phyloP scores from a whole-genome alignment of 2,113 vertebrate genomes.

The Dromaius novaehollandiae region DNA sequence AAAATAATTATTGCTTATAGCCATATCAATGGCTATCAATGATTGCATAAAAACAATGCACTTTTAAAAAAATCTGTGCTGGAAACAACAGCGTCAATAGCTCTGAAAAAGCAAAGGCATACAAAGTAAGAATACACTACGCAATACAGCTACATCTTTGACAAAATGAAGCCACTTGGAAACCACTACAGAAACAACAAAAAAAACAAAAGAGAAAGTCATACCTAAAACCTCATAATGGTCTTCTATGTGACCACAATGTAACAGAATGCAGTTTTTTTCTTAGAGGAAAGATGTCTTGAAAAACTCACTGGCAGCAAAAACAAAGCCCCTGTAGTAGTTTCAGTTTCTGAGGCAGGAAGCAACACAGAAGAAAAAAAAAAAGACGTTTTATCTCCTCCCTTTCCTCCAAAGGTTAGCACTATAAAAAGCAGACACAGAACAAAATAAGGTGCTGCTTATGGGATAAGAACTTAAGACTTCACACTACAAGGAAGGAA shows the following conservation, averaged over 20 bases:
- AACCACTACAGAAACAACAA: neutral
- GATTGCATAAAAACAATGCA: neutral
- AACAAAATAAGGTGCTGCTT: neutral
- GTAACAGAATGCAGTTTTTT: neutral
- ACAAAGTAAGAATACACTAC: neutral
- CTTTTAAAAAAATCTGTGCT: neutral
- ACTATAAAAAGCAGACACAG: neutral
- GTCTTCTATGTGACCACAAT: neutral
- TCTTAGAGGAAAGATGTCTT: neutral
- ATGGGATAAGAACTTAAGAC: accelerated
- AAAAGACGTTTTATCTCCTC: neutral
- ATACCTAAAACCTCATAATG: accelerated
- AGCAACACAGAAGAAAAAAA: neutral
- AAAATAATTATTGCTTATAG: neutral
- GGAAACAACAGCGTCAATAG: neutral
- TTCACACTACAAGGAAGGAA: neutral
- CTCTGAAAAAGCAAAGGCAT: neutral
- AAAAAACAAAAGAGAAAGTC: neutral
- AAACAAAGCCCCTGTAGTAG: neutral
- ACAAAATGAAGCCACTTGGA: neutral
- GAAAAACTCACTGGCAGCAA: neutral
- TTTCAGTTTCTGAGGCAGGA: neutral
- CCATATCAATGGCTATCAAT: accelerated
- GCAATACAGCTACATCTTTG: neutral
- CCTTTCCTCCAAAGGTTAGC: neutral